Evolutionary conservation across 2,888 invertebrate genomes (phyloP).

Genomic region (Leptura quadrifasciata): DNA sequence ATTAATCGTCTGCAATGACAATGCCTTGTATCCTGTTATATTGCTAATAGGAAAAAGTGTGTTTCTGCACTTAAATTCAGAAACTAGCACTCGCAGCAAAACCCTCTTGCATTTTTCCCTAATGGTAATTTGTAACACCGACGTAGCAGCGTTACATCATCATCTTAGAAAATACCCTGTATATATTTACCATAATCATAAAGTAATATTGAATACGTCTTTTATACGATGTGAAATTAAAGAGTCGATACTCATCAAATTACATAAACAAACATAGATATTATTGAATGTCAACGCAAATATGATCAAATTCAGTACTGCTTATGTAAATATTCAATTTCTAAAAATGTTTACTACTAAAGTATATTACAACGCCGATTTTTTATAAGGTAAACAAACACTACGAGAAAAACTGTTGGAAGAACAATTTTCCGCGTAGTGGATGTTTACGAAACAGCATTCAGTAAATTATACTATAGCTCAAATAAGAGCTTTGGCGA

Average conservation of each 20-base stretch:
- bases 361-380: constrained; percentile 29
- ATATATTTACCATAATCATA: not conserved
- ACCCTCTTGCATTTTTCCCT: too few species aligned
- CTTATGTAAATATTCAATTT: constrained; percentile 46
- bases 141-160: too few species aligned
- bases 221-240: not conserved
- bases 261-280: constrained; percentile 17
- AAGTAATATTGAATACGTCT: not conserved
- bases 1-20: too few species aligned
- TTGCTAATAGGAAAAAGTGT: too few species aligned
- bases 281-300: constrained; percentile 22
- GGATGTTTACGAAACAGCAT: constrained; percentile 26
- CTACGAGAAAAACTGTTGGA: constrained; percentile 29
- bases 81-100: too few species aligned
- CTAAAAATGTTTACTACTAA: constrained; percentile 47
- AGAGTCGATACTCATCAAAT: not conserved
- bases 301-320: constrained; percentile 29
- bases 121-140: too few species aligned
- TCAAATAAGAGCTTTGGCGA: constrained; percentile 17
- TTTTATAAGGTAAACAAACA: constrained; percentile 38
- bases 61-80: too few species aligned
- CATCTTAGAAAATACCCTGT: too few species aligned
- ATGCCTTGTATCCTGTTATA: too few species aligned
- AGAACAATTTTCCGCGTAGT: constrained; percentile 37
- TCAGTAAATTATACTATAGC: constrained; percentile 20